Evolutionary conservation across 2,113 vertebrate species (phyloP).

Genomic region (Calyptommatus sinebrachiatus): DNA sequence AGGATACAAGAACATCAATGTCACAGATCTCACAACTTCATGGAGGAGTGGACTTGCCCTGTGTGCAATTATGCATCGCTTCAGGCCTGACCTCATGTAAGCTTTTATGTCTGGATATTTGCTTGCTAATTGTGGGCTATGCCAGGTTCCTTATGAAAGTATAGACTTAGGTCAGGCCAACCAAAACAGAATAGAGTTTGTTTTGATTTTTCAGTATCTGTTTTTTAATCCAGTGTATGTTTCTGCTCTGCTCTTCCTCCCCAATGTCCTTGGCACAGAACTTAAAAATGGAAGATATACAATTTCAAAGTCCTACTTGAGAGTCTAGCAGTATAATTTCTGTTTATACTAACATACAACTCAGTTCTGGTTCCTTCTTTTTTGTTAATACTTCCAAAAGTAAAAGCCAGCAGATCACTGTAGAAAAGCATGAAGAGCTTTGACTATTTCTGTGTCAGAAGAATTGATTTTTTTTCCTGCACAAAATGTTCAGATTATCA

Average conservation of each 20-base stretch:
- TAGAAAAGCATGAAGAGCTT: background rate
- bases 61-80: constrained; percentile 92
- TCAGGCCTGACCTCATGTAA: constrained; percentile 92
- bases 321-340: constrained; percentile 33
- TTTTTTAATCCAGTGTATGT: background rate
- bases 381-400: background rate
- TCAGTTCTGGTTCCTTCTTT: too few relatives aligned
- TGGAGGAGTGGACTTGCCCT: constrained; percentile 88
- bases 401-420: background rate
- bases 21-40: constrained; percentile 86
- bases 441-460: background rate
- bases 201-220: constrained; percentile 2
- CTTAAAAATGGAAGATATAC: constrained; percentile 25
- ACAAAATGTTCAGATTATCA: background rate
- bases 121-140: background rate
- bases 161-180: background rate
- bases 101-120: constrained; percentile 50
- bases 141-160: background rate
- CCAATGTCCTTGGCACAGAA: background rate
- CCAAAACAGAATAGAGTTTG: background rate
- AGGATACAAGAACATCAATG: constrained; percentile 80
- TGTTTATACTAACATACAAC: background rate
- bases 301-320: constrained; percentile 37
- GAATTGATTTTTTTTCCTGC: background rate
- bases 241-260: background rate